Percentiles rank a stretch among this genome's conserved stretches.
Conservation (phyloP, 1,140 invertebrate genomes). For the Zaprionus capensis region DNA sequence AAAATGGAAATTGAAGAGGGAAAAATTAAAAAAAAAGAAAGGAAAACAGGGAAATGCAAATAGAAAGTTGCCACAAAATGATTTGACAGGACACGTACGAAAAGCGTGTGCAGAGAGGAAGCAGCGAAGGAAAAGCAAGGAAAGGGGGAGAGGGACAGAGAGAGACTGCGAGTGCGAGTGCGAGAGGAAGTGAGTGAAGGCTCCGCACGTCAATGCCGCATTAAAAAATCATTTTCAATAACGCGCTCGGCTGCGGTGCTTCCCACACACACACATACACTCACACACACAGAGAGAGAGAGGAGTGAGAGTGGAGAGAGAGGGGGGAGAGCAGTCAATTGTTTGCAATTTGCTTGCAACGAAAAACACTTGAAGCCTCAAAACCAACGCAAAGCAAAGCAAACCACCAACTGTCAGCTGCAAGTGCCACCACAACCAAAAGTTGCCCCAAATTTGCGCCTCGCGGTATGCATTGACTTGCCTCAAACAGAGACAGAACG, state of each 20-base stretch:
- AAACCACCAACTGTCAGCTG: slow-evolving; percentile 35
- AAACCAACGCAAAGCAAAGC: not conserved
- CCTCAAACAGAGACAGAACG: too few species aligned
- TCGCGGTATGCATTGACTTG: slow-evolving; percentile 32
- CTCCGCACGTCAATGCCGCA: slow-evolving; percentile 58
- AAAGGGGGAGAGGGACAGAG: not conserved
- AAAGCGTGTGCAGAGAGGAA: not conserved
- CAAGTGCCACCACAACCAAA: slow-evolving; percentile 10
- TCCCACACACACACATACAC: slow-evolving; percentile 2
- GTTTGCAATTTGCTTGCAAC: slow-evolving; percentile 62
- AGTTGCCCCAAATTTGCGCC: slow-evolving; percentile 11
- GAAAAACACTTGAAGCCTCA: slow-evolving; percentile 46
- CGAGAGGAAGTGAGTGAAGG: not conserved
- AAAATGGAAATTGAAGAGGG: slow-evolving; percentile 24
- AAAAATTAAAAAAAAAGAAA: slow-evolving; percentile 14
- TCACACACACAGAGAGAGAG: not conserved
- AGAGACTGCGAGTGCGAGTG: not conserved
- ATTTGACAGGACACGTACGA: slow-evolving; percentile 53
- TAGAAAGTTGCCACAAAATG: slow-evolving; percentile 68
- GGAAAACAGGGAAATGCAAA: slow-evolving; percentile 51
- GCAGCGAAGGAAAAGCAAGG: not conserved
- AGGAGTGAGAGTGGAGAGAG: not conserved
- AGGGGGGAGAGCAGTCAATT: slow-evolving; percentile 37
- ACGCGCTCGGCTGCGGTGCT: slow-evolving; percentile 62
- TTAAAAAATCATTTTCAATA: slow-evolving; percentile 82